Conservation (phyloP, 2,888 invertebrate genomes). For the Drosophila crucigera region DNA sequence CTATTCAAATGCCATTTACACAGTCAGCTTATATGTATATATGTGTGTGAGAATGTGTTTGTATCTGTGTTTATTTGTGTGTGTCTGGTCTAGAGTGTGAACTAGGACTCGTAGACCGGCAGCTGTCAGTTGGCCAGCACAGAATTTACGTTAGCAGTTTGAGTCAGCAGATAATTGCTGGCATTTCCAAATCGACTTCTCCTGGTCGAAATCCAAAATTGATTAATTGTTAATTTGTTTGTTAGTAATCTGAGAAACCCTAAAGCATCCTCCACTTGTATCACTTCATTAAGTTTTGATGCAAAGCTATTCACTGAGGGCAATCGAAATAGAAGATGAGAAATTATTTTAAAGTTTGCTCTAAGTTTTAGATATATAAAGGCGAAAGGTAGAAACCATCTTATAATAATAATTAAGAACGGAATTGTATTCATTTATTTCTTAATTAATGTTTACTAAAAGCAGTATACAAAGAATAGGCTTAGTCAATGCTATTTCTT, state of each 20-base stretch:
- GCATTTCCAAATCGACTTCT: slow-evolving; percentile 14
- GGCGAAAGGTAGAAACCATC: background rate
- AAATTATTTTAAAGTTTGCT: background rate
- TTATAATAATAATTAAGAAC: background rate
- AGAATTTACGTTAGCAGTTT: slow-evolving; percentile 58
- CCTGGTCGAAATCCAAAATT: slow-evolving; percentile 42
- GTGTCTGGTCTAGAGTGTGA: slow-evolving; percentile 13
- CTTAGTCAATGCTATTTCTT: background rate
- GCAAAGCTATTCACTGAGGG: background rate
- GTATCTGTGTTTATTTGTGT: slow-evolving; percentile 3
- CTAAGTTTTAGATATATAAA: background rate
- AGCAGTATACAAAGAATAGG: background rate
- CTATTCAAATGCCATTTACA: slow-evolving; percentile 67
- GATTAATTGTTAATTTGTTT: slow-evolving; percentile 77
- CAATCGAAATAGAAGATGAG: background rate
- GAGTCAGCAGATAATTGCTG: slow-evolving; percentile 50
- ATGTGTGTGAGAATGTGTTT: background rate
- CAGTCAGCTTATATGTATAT: background rate
- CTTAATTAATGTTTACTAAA: background rate
- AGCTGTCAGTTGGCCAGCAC: slow-evolving; percentile 50
- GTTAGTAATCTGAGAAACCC: slow-evolving; percentile 11
- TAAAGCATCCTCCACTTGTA: background rate
- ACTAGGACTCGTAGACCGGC: slow-evolving; percentile 9
- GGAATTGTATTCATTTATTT: background rate
- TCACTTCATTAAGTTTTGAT: background rate